Evolutionary conservation across 2,888 invertebrate genomes (phyloP), one percentile per base, ranked within the genome.

Genomic region (Hetaerina titia): DNA sequence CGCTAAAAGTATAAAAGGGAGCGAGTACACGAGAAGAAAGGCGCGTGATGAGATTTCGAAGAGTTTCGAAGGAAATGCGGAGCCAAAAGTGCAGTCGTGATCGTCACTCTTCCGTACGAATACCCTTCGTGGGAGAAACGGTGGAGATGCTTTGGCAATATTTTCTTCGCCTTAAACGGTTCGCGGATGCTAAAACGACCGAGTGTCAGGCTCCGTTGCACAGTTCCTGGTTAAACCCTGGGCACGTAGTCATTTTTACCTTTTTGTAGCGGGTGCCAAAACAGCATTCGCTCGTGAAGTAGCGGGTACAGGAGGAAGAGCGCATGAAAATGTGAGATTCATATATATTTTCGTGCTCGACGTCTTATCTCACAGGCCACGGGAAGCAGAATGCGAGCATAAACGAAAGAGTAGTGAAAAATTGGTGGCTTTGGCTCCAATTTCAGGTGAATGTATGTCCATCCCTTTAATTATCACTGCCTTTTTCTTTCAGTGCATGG

Each of bases 141-240:
- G 45, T 19, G 45, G 22, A 64, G 56, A 64, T 69, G 64, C 69
- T 69, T 92, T 92, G 92, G 92, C 69, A 92, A 92, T 92, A 92
- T 69, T 69, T 92, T n/a, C 63, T 25, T 63, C 45, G 64, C 63
- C 63, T 90, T 90, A 90, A 90, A 90, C 90, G 92, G 31, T 63
- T 31, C 31, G 31, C 81, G 31, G 81, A 81, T 81, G 31, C 81
- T 81, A 81, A 31, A 11, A 69, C 69, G 81, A 31, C 81, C 13
- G 13, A 74, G 69, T 92, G 92, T 92, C 92, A 92, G 92, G 92
- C 92, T 92, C 92, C 92, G 92, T 74, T 92, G 92, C 69, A 57
- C 92, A 90, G 63, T 90, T 64, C 64, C 89, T 58, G 89, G 89
- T 57, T 58, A 31, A 81, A 81, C 58, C 4, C 89, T n/a, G 58